A percentile compares a stretch with the other conserved stretches of the same genome.
These are phyloP conservation scores for Bungarus multicinctus DNA, from an alignment of 2,113 vertebrate species.

Conservation along the genomic window DNA sequence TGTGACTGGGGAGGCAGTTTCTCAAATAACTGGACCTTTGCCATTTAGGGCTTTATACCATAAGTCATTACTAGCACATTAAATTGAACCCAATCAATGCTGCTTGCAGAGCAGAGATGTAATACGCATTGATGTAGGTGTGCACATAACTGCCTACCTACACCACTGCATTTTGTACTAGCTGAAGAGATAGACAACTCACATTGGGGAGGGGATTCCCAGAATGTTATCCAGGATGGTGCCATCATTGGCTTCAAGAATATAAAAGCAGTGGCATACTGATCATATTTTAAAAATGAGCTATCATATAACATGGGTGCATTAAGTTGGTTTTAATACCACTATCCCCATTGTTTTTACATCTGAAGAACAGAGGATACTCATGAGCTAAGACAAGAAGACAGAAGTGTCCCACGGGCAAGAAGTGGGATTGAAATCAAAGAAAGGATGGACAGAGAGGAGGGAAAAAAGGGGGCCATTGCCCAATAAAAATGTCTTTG, in stretches of 20 bases:
- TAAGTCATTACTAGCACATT: neutral
- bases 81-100: neutral
- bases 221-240: neutral
- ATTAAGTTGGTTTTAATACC: neutral
- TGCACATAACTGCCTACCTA: neutral
- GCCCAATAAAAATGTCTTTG: neutral
- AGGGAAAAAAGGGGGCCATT: neutral
- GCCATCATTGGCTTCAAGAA: neutral
- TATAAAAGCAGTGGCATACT: neutral
- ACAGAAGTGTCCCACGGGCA: neutral
- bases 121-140: neutral
- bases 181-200: neutral
- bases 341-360: neutral
- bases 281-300: neutral
- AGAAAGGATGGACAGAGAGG: neutral
- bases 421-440: neutral
- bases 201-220: neutral
- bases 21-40: neutral
- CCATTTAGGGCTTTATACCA: neutral
- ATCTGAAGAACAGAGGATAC: neutral
- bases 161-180: neutral
- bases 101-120: neutral
- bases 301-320: neutral
- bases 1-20: neutral
- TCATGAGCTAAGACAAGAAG: neutral